phyloP scores from a whole-genome alignment of 2,797 vertebrate genomes.

The Enoplosus armatus region DNA sequence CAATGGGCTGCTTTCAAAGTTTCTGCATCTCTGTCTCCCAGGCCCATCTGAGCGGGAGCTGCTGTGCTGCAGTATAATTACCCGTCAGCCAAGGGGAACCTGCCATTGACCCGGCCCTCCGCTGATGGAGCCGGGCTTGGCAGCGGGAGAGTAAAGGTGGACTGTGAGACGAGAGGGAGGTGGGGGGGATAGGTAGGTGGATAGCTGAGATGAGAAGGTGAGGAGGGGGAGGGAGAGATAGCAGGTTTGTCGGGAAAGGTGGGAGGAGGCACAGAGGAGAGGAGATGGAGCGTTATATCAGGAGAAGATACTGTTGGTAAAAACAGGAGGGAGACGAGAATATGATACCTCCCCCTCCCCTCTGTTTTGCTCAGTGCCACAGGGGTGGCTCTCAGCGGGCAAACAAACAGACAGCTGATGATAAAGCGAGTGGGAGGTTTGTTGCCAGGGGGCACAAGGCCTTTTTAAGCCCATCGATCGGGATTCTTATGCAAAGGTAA shows the following conservation, averaged over 20 bases:
- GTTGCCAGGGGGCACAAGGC: conserved; percentile 76
- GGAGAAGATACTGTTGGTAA: conserved; percentile 26
- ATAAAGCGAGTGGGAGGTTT: conserved; percentile 70
- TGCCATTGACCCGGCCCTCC: conserved; percentile 75
- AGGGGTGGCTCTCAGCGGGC: conserved; percentile 61
- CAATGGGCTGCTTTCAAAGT: conserved; percentile 63
- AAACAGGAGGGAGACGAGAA: conserved; percentile 40
- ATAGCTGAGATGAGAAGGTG: conserved; percentile 17
- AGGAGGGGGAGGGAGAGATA: conserved; percentile 8
- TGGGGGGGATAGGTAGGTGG: conserved; percentile 6
- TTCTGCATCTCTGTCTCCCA: conserved; percentile 77
- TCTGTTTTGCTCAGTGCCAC: conserved; percentile 30
- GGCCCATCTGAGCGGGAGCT: conserved; percentile 50
- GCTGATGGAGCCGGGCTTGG: conserved; percentile 56
- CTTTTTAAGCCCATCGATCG: conserved; percentile 80
- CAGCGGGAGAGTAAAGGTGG: conserved; percentile 49
- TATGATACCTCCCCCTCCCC: conserved; percentile 36
- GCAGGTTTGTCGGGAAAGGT: conserved; percentile 12
- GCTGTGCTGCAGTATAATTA: conserved; percentile 78
- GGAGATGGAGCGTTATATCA: conserved; percentile 23
- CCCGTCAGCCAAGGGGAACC: conserved; percentile 75
- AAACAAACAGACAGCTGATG: conserved; percentile 67
- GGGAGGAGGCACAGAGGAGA: conserved; percentile 3
- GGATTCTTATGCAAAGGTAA: conserved; percentile 84
- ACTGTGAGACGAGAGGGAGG: conserved; percentile 7